phyloP scores from a whole-genome alignment of 2,888 invertebrate species.

The Hesperia comma region DNA sequence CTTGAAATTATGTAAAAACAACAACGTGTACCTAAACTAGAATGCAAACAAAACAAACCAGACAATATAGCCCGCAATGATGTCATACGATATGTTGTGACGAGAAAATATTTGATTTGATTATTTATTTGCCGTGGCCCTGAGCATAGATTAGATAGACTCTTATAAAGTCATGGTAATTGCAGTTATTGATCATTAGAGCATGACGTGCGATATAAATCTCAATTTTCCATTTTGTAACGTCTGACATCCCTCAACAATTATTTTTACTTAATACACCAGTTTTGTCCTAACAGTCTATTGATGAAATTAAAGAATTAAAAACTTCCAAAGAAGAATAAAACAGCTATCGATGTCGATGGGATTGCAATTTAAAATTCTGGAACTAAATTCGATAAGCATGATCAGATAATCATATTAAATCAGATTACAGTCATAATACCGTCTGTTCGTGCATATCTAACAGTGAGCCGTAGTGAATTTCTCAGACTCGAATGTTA shows the following conservation, averaged over 20 bases:
- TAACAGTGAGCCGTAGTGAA: constrained; percentile 26
- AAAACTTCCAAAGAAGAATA: too few relatives aligned
- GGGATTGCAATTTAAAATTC: neutral
- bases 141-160: constrained; percentile 31
- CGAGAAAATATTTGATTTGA: constrained; percentile 32
- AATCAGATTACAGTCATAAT: constrained; percentile 7
- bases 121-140: constrained; percentile 31
- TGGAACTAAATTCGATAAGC: neutral
- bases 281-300: too few relatives aligned
- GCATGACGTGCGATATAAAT: constrained; percentile 31
- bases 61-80: constrained; percentile 22
- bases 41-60: constrained; percentile 2
- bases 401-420: neutral
- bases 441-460: constrained; percentile 4
- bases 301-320: neutral
- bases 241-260: constrained; percentile 3
- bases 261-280: neutral
- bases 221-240: constrained; percentile 6
- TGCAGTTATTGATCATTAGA: constrained; percentile 22
- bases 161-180: constrained; percentile 23
- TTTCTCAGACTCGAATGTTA: constrained; percentile 18
- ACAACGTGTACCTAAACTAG: neutral
- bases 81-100: constrained; percentile 16
- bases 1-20: neutral
- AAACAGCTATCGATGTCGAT: neutral